These are phyloP conservation scores for Orussus abietinus DNA, from an alignment of 1,140 invertebrate genomes.

Conservation along the genomic window DNA sequence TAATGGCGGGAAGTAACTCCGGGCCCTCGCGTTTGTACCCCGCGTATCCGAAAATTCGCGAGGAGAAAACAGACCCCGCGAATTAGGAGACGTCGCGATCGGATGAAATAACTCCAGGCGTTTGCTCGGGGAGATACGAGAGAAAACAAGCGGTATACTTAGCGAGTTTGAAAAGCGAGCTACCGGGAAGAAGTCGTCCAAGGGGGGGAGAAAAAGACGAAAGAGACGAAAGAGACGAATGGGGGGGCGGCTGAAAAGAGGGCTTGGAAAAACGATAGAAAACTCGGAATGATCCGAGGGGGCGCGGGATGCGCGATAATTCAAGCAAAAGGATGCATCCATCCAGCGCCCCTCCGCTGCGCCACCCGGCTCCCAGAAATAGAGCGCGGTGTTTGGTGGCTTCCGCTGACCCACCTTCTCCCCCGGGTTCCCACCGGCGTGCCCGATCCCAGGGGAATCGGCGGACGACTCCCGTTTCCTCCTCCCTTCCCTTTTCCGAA, in stretches of 20 bases:
- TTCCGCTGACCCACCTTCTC: slow-evolving; percentile 4
- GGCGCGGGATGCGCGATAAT: slow-evolving; percentile 36
- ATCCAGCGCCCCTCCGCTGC: slow-evolving; percentile 29
- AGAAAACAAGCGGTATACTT: slow-evolving; percentile 47
- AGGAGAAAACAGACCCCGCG: no score
- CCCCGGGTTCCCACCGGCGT: slow-evolving; percentile 14
- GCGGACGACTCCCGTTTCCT: slow-evolving; percentile 27
- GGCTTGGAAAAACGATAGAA: slow-evolving; percentile 9
- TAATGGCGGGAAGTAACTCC: no score
- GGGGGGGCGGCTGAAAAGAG: not conserved
- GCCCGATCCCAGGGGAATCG: slow-evolving; percentile 26
- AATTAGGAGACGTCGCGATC: no score
- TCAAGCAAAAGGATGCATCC: slow-evolving; percentile 49
- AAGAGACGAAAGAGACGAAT: slow-evolving; percentile 1
- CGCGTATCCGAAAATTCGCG: no score
- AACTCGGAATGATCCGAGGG: slow-evolving; percentile 15
- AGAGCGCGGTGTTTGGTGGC: slow-evolving; percentile 25
- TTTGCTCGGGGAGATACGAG: slow-evolving; percentile 38
- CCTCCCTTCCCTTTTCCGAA: slow-evolving; percentile 16
- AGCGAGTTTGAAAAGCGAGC: slow-evolving; percentile 7
- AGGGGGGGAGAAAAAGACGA: slow-evolving; percentile 1
- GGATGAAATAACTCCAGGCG: no score
- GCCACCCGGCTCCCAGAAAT: slow-evolving; percentile 34
- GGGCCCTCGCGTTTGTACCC: no score
- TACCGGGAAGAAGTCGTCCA: not conserved